Base-by-base conservation (phyloP, 23 tunicate genomes). In the Botrylloides violaceus region DNA sequence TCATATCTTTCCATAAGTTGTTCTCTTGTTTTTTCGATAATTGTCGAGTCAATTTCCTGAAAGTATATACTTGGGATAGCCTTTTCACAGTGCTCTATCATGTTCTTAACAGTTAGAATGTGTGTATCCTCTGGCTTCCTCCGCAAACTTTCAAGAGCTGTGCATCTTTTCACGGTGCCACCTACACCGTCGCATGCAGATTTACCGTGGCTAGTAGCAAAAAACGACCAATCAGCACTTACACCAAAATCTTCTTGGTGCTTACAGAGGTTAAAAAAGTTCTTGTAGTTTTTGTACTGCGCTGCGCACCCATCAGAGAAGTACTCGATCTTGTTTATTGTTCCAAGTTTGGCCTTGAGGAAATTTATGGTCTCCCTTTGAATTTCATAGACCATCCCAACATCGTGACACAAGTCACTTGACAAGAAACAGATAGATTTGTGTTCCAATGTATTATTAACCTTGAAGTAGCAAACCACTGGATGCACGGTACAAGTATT, bases 241-340 rank as follows among this genome's bases (percentile, higher is more conserved):
- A 76, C 60, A 39, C 64, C 37, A 29, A 76, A 76, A 64, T 76
- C 81, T 64, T 58, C 43, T 64, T 64, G 2, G 60, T 76, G 81
- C 19, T 76, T n/a, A 73, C 81, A 76, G 12, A 66, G 38, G 30
- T 76, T 76, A 5, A 64, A 76, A 60, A 66, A 76, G 21, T 37
- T 64, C 37, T 76, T 76, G 29, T 73, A 53, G 61, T 76, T 76
- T 76, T 76, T 76, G 36, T 76, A 76, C 68, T 76, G 81, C 59
- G 81, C 81, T 26, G 81, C 81, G 32, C 81, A 76, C 6, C 81
- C 81, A 76, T 76, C 81, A 4, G 61, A 38, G 64, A 76, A 76
- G 38, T 76, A 76, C 3, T 61, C 43, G 32, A 76, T 49, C 18
- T 63, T 63, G 47, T 66, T 28, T 36, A 76, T 37, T 36, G 22